Conservation (phyloP, 2,797 vertebrate species). For the Clarias pachynema region DNA sequence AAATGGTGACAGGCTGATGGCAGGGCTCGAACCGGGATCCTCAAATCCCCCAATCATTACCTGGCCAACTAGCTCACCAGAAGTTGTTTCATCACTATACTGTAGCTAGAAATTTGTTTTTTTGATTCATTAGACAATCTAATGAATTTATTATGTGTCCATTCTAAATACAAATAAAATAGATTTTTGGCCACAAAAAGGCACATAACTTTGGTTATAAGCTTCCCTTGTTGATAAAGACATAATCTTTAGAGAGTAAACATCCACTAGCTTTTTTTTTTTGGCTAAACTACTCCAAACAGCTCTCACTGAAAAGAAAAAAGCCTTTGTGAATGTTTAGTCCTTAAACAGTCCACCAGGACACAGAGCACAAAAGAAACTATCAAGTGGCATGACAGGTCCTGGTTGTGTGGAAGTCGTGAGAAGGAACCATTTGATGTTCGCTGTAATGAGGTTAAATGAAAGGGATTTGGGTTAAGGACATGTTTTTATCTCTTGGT, state of each 20-base stretch:
- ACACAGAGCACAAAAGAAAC: conserved; percentile 19
- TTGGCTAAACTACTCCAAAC: not conserved
- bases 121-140: not conserved
- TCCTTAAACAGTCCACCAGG: not conserved
- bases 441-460: conserved; percentile 41
- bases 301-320: no score
- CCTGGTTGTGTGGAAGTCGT: conserved; percentile 30
- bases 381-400: conserved; percentile 33
- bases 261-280: not conserved
- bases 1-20: no score
- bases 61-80: not conserved
- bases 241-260: not conserved
- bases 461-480: conserved; percentile 7
- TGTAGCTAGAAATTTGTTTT: not conserved
- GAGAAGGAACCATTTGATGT: conserved; percentile 50
- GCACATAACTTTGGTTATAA: not conserved
- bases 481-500: not conserved
- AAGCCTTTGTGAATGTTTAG: not conserved
- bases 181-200: not conserved
- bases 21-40: no score
- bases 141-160: not conserved
- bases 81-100: not conserved
- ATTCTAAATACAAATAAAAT: not conserved
- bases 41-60: no score
- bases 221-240: not conserved